phyloP scores from a whole-genome alignment of 2,797 vertebrate species.

The Myotis daubentonii region DNA sequence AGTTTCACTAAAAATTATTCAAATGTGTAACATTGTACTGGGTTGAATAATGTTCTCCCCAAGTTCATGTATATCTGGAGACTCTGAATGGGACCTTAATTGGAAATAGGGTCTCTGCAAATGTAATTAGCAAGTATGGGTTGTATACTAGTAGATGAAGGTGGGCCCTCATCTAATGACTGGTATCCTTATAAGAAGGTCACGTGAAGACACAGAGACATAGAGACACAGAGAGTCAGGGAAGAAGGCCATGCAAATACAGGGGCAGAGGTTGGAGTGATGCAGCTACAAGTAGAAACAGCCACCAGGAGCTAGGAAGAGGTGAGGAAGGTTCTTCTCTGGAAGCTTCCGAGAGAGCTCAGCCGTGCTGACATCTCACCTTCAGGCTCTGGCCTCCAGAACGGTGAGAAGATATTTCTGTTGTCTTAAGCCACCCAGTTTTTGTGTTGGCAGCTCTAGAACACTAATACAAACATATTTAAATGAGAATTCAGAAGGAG shows the following conservation, averaged over 20 bases:
- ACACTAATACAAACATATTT: neutral
- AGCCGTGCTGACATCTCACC: neutral
- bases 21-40: neutral
- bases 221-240: neutral
- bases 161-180: neutral
- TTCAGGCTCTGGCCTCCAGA: neutral
- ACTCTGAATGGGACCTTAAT: neutral
- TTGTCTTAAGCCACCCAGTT: neutral
- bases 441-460: neutral
- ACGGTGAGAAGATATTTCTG: neutral
- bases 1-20: neutral
- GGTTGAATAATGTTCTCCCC: neutral
- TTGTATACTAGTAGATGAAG: too few relatives aligned
- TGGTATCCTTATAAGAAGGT: neutral
- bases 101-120: neutral
- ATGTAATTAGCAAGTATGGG: neutral
- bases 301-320: neutral
- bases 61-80: neutral
- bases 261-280: neutral
- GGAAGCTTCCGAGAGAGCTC: neutral
- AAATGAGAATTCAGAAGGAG: neutral
- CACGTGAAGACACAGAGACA: neutral
- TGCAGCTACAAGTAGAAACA: fast-evolving
- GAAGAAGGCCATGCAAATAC: too few relatives aligned
- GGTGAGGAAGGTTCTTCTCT: neutral